phyloP scores from a whole-genome alignment of 2,113 vertebrate genomes.

The Epinephelus fuscoguttatus region DNA sequence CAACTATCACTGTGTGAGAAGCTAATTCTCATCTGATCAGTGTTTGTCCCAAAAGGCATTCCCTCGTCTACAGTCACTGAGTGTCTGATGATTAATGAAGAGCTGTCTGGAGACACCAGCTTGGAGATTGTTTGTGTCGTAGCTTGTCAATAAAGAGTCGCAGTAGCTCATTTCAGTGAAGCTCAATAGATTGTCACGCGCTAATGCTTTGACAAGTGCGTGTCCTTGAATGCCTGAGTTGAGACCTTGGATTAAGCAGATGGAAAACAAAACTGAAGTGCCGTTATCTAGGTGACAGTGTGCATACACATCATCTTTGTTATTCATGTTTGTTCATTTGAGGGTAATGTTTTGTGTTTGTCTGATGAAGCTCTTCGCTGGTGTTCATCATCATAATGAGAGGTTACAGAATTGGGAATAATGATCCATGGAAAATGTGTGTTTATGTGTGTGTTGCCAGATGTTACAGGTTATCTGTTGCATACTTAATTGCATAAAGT shows the following conservation, averaged over 20 bases:
- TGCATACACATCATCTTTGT: conserved; percentile 10
- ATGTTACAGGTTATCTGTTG: neutral
- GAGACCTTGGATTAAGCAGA: conserved; percentile 21
- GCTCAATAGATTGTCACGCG: conserved; percentile 2
- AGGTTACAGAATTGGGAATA: conserved; percentile 5
- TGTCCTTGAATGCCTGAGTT: conserved; percentile 19
- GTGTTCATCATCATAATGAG: neutral
- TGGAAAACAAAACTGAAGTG: neutral
- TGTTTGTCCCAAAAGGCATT: conserved; percentile 7
- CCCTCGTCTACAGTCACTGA: neutral
- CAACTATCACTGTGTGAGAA: neutral
- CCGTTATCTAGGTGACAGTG: neutral
- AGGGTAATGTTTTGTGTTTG: conserved; percentile 15
- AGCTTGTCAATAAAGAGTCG: conserved; percentile 19
- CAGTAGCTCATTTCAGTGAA: conserved; percentile 16
- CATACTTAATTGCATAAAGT: neutral
- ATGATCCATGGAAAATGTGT: neutral
- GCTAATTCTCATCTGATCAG: conserved; percentile 30
- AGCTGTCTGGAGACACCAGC: conserved; percentile 4
- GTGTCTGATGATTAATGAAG: conserved; percentile 4
- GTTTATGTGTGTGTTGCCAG: neutral
- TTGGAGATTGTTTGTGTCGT: neutral
- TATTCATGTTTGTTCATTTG: conserved; percentile 1
- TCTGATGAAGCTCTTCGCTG: conserved; percentile 5
- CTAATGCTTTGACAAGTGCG: neutral